phyloP scores from a whole-genome alignment of 1,140 invertebrate species.

The Acromyrmex charruanus region DNA sequence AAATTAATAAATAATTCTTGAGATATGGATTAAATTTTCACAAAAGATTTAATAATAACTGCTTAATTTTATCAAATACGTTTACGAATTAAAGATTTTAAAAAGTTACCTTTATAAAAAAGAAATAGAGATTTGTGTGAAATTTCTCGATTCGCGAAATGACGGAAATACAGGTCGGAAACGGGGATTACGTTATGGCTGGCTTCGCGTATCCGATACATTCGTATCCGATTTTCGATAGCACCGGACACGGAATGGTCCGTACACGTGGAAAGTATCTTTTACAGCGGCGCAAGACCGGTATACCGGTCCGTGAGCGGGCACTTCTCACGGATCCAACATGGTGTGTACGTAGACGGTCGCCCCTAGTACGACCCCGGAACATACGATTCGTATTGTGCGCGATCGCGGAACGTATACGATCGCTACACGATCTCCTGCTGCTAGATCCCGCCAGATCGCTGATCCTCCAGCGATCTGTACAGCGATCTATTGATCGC shows the following conservation, averaged over 20 bases:
- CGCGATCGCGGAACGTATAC: conserved; percentile 81
- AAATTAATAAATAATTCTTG: not conserved
- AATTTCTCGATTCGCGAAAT: conserved; percentile 13
- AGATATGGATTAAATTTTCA: not conserved
- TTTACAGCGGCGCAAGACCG: conserved; percentile 69
- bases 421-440: conserved; percentile 84
- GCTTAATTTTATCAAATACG: not conserved
- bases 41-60: not conserved
- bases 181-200: conserved; percentile 29
- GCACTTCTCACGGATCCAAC: conserved; percentile 75
- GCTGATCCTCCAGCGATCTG: conserved; percentile 74
- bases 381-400: conserved; percentile 79
- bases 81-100: not conserved
- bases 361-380: conserved; percentile 77
- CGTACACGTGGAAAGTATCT: conserved; percentile 63
- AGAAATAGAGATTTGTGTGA: not conserved
- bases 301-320: conserved; percentile 67
- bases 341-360: conserved; percentile 72
- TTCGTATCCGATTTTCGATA: conserved; percentile 33
- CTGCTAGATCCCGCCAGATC: conserved; percentile 83
- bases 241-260: not conserved
- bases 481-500: conserved; percentile 84
- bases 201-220: not conserved
- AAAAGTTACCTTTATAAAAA: not conserved
- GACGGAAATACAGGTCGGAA: conserved; percentile 11